Conservation (phyloP, 2,888 invertebrate species). For the Hirtodrosophila duncani region DNA sequence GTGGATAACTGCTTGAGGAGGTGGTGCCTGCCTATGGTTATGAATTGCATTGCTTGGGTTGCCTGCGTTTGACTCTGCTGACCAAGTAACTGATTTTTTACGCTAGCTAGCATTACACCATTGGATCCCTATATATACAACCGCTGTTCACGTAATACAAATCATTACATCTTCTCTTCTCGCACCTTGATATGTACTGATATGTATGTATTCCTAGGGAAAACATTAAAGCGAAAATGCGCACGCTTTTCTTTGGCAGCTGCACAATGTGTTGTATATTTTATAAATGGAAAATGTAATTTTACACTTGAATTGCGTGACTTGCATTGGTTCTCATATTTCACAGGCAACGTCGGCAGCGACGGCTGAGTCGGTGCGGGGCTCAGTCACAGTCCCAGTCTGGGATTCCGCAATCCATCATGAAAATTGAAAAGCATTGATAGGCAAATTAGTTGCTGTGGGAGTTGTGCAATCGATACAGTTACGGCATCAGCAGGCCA, state of each 20-base stretch:
- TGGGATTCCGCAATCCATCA: conserved; percentile 31
- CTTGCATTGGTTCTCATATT: conserved; percentile 47
- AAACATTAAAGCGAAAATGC: conserved; percentile 55
- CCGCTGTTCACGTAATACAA: conserved; percentile 26
- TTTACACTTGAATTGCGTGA: conserved; percentile 66
- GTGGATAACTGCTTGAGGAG: too few relatives aligned
- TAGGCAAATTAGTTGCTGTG: conserved; percentile 44
- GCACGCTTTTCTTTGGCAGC: conserved; percentile 54
- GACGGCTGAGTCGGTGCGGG: background rate
- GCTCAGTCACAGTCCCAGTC: conserved; percentile 3
- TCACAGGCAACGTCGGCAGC: conserved; percentile 9
- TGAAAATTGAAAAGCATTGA: conserved; percentile 48
- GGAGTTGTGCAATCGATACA: conserved; percentile 25
- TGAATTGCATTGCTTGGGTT: conserved; percentile 4
- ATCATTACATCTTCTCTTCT: too few relatives aligned
- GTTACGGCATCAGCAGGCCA: conserved; percentile 4
- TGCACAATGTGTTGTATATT: conserved; percentile 17
- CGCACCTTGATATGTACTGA: conserved; percentile 9
- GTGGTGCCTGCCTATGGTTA: conserved; percentile 39
- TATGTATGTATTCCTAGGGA: conserved; percentile 33
- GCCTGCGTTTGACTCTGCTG: conserved; percentile 28
- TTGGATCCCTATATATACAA: background rate
- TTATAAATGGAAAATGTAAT: conserved; percentile 59
- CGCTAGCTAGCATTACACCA: conserved; percentile 50
- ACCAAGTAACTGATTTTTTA: conserved; percentile 57